These are phyloP conservation scores for Dendrolimus houi DNA, from an alignment of 2,888 invertebrate species.

Conservation along the genomic window DNA sequence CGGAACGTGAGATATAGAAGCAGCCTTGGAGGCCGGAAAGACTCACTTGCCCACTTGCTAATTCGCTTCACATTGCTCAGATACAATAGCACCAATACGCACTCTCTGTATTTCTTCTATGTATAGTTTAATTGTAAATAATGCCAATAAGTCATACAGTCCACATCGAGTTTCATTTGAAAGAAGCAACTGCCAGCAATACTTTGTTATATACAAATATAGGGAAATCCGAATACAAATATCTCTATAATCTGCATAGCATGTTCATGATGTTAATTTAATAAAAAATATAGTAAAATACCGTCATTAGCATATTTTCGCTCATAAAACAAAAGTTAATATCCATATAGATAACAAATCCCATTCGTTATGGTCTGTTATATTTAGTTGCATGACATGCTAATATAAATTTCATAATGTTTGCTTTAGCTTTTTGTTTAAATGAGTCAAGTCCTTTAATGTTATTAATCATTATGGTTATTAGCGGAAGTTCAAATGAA, in stretches of 20 bases:
- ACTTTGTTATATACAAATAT: no score
- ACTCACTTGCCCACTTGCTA: no score
- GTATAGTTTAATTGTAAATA: no score
- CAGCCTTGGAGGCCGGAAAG: no score
- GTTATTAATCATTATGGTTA: not conserved
- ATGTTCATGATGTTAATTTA: not conserved
- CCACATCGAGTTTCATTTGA: no score
- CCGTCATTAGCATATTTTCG: not conserved
- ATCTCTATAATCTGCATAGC: not conserved
- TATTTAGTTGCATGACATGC: not conserved
- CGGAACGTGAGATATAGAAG: no score
- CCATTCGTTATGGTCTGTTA: not conserved
- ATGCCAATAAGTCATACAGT: no score
- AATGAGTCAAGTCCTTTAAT: not conserved
- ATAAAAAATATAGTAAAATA: not conserved
- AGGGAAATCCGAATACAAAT: no score
- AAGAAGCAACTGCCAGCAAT: no score
- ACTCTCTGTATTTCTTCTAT: no score
- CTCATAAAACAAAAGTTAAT: not conserved
- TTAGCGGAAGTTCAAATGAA: not conserved
- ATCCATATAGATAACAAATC: not conserved
- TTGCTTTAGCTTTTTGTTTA: not conserved
- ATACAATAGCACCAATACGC: no score
- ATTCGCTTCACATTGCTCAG: no score
- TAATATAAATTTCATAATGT: not conserved